These are phyloP conservation scores for Gavialis gangeticus DNA, from an alignment of 2,113 vertebrate species.

Conservation along the genomic window DNA sequence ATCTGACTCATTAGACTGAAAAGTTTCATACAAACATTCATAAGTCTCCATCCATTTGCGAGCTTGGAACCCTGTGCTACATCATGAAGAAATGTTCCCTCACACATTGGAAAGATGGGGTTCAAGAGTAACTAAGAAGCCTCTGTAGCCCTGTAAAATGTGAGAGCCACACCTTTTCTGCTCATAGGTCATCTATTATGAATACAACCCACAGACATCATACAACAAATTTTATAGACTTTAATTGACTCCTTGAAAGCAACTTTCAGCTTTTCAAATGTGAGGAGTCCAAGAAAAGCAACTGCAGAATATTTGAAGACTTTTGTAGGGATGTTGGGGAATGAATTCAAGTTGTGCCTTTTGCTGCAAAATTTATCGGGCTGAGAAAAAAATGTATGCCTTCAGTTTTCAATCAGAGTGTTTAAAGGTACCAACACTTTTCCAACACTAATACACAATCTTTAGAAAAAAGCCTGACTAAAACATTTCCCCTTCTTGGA, in stretches of 20 bases:
- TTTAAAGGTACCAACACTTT: constrained; percentile 60
- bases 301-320: constrained; percentile 60
- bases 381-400: constrained; percentile 42
- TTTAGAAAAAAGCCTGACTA: constrained; percentile 35
- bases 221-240: constrained; percentile 72
- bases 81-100: background rate
- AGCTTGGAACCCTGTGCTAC: background rate
- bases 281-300: constrained; percentile 77
- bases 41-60: background rate
- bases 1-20: background rate
- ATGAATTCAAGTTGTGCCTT: constrained; percentile 51
- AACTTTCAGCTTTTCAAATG: constrained; percentile 69
- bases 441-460: constrained; percentile 60
- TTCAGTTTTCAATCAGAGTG: constrained; percentile 57
- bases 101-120: background rate
- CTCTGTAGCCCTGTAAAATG: constrained; percentile 31
- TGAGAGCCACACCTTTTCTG: constrained; percentile 3
- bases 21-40: background rate
- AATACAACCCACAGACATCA: constrained; percentile 63
- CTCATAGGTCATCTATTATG: constrained; percentile 31
- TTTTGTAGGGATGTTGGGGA: constrained; percentile 46
- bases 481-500: constrained; percentile 64
- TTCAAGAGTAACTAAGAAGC: background rate
- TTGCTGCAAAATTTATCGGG: constrained; percentile 50
- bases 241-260: constrained; percentile 70